A percentile compares a stretch with the other conserved stretches of the same genome.
These are phyloP conservation scores for Poecilia picta DNA, from an alignment of 2,797 vertebrate species.

Conservation along the genomic window DNA sequence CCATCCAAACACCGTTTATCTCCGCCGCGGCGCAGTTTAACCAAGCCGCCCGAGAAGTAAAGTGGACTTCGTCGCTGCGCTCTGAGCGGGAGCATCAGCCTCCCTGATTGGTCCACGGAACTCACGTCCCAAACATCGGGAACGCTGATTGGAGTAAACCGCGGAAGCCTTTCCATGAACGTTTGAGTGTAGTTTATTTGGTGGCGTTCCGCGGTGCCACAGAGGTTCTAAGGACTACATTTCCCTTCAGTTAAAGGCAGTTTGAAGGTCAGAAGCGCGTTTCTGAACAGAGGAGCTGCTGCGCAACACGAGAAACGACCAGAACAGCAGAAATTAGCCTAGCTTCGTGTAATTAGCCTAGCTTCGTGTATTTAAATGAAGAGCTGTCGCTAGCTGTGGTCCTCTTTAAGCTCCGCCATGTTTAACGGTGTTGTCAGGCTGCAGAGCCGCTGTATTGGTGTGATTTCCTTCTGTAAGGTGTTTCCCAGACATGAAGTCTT, in stretches of 20 bases:
- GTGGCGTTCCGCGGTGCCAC: not conserved
- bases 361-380: not conserved
- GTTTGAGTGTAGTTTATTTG: constrained; percentile 69
- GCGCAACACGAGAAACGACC: not conserved
- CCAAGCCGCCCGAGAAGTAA: constrained; percentile 72
- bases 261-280: constrained; percentile 78
- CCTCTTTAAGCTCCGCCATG: constrained; percentile 52
- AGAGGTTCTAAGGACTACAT: constrained; percentile 56
- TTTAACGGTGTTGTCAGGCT: constrained; percentile 64
- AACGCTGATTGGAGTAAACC: constrained; percentile 64
- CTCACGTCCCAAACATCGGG: constrained; percentile 32
- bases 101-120: constrained; percentile 65
- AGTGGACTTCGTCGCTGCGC: constrained; percentile 70
- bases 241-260: constrained; percentile 41
- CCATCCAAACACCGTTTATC: constrained; percentile 56
- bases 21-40: constrained; percentile 62
- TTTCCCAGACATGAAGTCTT: constrained; percentile 36
- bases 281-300: constrained; percentile 36
- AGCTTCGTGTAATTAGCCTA: no score
- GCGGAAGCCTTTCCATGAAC: constrained; percentile 57
- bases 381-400: not conserved
- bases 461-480: constrained; percentile 32
- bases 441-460: constrained; percentile 51
- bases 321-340: not conserved
- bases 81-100: constrained; percentile 54